Evolutionary conservation across 2,888 invertebrate genomes (phyloP).

Genomic region (Periphyllus acericola): DNA sequence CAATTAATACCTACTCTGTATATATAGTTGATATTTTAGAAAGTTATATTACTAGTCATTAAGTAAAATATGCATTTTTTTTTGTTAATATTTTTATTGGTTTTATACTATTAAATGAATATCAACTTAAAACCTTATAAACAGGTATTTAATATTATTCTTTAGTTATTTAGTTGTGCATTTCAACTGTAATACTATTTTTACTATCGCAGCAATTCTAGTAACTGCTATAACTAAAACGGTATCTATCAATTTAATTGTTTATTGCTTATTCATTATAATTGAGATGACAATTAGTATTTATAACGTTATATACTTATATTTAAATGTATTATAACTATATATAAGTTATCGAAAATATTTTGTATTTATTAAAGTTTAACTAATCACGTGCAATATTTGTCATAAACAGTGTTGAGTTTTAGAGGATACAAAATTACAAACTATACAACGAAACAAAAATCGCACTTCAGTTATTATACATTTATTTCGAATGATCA

Average conservation of each 20-base stretch:
- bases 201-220: too few species aligned
- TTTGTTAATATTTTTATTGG: neutral
- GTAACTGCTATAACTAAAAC: too few species aligned
- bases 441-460: neutral
- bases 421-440: neutral
- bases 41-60: neutral
- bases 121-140: too few species aligned
- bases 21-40: neutral
- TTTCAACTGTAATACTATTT: too few species aligned
- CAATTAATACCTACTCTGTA: neutral
- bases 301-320: neutral
- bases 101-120: neutral
- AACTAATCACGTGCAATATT: too few species aligned
- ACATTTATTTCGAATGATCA: neutral
- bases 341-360: neutral
- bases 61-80: neutral
- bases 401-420: too few species aligned
- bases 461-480: neutral
- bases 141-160: too few species aligned
- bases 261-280: neutral
- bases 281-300: neutral
- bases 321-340: too few species aligned
- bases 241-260: too few species aligned
- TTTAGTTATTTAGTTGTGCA: too few species aligned
- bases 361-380: too few species aligned